Evolutionary conservation across 2,797 vertebrate species (phyloP).

Genomic region (Tamandua tetradactyla): DNA sequence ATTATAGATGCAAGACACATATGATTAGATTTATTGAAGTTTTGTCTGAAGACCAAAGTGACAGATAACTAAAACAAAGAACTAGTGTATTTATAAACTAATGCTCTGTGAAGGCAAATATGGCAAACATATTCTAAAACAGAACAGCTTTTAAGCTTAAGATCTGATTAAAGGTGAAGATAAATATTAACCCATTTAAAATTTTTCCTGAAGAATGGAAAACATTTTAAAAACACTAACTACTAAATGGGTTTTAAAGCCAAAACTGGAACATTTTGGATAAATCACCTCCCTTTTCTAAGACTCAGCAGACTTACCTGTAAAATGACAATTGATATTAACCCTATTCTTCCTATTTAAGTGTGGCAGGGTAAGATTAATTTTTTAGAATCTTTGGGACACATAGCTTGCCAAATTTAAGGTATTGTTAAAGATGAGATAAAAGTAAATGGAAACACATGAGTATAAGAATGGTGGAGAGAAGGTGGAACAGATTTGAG

Average conservation of each 20-base stretch:
- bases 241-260: neutral
- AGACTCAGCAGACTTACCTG: neutral
- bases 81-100: neutral
- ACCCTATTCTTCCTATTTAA: neutral
- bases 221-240: neutral
- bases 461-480: neutral
- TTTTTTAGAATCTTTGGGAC: neutral
- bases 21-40: neutral
- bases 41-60: neutral
- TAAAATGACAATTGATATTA: neutral
- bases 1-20: neutral
- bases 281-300: neutral
- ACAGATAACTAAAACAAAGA: neutral
- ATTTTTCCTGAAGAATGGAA: neutral
- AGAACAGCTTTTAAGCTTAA: neutral
- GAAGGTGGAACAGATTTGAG: neutral
- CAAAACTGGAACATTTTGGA: neutral
- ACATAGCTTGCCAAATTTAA: neutral
- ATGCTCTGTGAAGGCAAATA: neutral
- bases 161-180: neutral
- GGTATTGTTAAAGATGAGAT: neutral
- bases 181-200: neutral
- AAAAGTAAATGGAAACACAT: neutral
- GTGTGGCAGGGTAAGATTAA: neutral
- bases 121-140: neutral